These are phyloP conservation scores for Apis cerana DNA, from an alignment of 1,140 invertebrate species.

Conservation along the genomic window DNA sequence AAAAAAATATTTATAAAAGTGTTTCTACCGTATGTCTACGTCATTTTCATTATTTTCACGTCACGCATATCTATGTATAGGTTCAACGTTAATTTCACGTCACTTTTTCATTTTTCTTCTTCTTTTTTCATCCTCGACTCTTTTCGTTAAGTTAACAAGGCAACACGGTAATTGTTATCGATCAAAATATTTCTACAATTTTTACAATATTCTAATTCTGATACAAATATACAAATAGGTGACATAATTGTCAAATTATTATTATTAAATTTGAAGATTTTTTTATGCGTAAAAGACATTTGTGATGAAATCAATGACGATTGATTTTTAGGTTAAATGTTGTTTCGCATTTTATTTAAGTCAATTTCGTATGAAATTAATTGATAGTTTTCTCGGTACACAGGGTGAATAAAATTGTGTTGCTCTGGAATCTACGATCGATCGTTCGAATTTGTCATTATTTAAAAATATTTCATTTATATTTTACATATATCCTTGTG, in stretches of 20 bases:
- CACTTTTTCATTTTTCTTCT: background rate
- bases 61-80: conserved; percentile 14
- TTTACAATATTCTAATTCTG: background rate
- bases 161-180: background rate
- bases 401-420: background rate
- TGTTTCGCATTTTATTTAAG: background rate
- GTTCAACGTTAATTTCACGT: conserved; percentile 2
- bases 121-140: background rate
- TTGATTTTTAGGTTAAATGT: background rate
- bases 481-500: background rate
- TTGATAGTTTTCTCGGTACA: background rate
- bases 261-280: background rate
- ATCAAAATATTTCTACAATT: background rate
- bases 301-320: background rate
- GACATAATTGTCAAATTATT: background rate
- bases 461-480: background rate
- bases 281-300: background rate
- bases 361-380: background rate
- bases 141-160: background rate
- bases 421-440: background rate
- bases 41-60: conserved; percentile 25
- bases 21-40: conserved; percentile 12
- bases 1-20: conserved; percentile 50
- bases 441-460: background rate
- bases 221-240: background rate